A percentile compares a stretch with the other conserved stretches of the same genome.
phyloP scores from a whole-genome alignment of 2,797 vertebrate species.

The Brachymystax lenok region DNA sequence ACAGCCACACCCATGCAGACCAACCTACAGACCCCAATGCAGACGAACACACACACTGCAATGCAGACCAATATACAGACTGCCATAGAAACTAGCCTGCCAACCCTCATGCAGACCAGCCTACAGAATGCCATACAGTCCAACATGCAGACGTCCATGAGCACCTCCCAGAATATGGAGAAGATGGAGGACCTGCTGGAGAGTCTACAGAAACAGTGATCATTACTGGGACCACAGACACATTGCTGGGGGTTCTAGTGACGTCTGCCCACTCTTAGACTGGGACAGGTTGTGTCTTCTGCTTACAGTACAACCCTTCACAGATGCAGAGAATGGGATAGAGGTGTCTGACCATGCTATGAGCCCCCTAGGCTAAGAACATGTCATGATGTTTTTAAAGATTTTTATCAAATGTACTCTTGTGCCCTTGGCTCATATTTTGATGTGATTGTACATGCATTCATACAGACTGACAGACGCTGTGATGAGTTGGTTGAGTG shows the following conservation, averaged over 20 bases:
- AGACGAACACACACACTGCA: background rate
- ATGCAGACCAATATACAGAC: conserved; percentile 4
- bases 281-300: background rate
- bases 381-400: conserved; percentile 20
- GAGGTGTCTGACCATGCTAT: too few species aligned
- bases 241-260: conserved; percentile 42
- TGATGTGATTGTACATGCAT: background rate
- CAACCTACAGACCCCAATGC: conserved; percentile 54
- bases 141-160: conserved; percentile 71
- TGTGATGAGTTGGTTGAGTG: background rate
- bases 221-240: conserved; percentile 79
- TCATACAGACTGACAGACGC: too few species aligned
- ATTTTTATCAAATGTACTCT: conserved; percentile 19
- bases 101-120: background rate
- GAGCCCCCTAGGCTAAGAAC: background rate
- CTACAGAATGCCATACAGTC: background rate
- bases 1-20: conserved; percentile 42
- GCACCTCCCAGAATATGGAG: conserved; percentile 85
- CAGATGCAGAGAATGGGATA: too few species aligned
- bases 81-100: background rate
- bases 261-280: conserved; percentile 52
- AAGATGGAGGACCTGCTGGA: conserved; percentile 95
- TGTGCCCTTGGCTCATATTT: conserved; percentile 11
- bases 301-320: background rate
- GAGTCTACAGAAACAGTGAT: conserved; percentile 90